Conservation (phyloP, 2,797 vertebrate species). For the Emys orbicularis region DNA sequence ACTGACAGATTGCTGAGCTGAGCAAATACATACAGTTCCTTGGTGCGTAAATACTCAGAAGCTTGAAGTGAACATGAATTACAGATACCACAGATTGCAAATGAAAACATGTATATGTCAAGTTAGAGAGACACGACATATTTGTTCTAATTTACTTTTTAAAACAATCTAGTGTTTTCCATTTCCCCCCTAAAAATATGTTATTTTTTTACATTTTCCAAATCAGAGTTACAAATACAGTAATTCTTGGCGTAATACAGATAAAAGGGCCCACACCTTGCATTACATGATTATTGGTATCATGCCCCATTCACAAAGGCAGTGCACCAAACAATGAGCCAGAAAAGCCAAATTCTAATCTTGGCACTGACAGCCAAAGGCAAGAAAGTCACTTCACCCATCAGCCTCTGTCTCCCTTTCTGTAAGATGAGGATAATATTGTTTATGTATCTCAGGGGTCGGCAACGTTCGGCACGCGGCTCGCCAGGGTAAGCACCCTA, state of each 20-base stretch:
- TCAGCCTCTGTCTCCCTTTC: constrained; percentile 7
- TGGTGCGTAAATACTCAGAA: not conserved
- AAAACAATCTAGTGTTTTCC: not conserved
- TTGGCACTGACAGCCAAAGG: constrained; percentile 24
- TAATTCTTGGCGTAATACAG: not conserved
- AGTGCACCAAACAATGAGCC: not conserved
- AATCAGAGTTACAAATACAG: not conserved
- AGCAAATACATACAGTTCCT: not conserved
- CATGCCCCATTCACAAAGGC: not conserved
- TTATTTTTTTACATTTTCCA: not conserved
- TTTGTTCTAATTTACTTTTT: not conserved
- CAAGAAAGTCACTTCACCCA: constrained; percentile 53
- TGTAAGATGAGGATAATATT: not conserved
- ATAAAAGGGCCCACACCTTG: not conserved
- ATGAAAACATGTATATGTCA: not conserved
- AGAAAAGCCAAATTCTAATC: not conserved
- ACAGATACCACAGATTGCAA: not conserved
- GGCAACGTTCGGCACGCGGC: no score
- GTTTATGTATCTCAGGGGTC: not conserved
- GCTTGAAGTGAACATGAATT: not conserved
- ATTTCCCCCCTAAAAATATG: not conserved
- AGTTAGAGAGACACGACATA: not conserved
- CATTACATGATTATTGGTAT: not conserved
- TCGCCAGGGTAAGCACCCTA: no score
- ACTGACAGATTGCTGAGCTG: not conserved